These are phyloP conservation scores for Pomatorhinus ruficollis DNA, from an alignment of 2,113 vertebrate genomes.

Conservation along the genomic window DNA sequence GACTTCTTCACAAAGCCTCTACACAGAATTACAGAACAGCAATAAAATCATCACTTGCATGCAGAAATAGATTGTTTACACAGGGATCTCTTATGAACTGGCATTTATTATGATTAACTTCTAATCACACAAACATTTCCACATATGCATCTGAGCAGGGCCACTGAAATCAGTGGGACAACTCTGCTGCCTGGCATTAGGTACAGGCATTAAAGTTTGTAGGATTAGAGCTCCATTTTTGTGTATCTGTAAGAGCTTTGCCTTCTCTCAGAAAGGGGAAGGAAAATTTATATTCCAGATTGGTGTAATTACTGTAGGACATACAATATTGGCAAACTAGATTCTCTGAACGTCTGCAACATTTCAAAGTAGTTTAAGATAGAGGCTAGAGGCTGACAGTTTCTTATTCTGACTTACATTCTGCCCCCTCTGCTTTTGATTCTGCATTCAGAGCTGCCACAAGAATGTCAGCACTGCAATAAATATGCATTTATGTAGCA, in stretches of 20 bases:
- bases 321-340: background rate
- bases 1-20: slow-evolving; percentile 35
- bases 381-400: slow-evolving; percentile 34
- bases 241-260: background rate
- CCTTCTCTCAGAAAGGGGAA: background rate
- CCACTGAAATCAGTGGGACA: background rate
- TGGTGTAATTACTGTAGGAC: slow-evolving; percentile 25
- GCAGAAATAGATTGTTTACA: slow-evolving; percentile 43
- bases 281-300: slow-evolving; percentile 33
- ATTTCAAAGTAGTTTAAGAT: slow-evolving; percentile 43
- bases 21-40: slow-evolving; percentile 3
- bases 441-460: slow-evolving; percentile 46
- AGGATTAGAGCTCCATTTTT: background rate
- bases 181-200: background rate
- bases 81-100: background rate
- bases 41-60: slow-evolving; percentile 48
- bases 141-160: background rate
- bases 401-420: slow-evolving; percentile 39
- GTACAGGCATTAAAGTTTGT: background rate
- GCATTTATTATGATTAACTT: slow-evolving; percentile 42
- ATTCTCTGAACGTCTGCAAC: slow-evolving; percentile 1
- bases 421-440: slow-evolving; percentile 52
- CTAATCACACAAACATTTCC: slow-evolving; percentile 4
- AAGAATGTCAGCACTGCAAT: slow-evolving; percentile 31
- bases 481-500: slow-evolving; percentile 60